Conservation (phyloP, 2,797 vertebrate species). For the Microhierax caerulescens region DNA sequence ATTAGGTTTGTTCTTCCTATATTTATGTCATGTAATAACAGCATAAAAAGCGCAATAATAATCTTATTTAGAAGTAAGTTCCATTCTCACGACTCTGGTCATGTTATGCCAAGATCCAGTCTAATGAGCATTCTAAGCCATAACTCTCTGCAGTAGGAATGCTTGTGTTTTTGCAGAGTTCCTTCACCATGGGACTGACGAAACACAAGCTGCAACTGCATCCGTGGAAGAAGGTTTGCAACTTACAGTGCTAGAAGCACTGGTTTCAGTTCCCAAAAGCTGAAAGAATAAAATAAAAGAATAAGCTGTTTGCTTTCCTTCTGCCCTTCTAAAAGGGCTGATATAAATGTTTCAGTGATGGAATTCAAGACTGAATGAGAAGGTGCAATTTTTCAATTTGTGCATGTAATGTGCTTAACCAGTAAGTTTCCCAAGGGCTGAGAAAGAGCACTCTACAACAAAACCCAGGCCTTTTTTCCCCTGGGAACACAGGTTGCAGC, state of each 20-base stretch:
- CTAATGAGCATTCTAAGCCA: neutral
- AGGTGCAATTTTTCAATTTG: neutral
- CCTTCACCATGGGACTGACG: neutral
- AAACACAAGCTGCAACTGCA: neutral
- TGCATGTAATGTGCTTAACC: neutral
- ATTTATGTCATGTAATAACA: neutral
- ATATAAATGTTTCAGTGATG: neutral
- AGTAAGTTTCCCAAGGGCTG: neutral
- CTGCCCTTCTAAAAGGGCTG: neutral
- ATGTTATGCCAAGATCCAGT: neutral
- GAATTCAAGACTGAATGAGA: neutral
- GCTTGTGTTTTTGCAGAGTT: slow-evolving; percentile 5
- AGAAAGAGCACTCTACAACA: neutral
- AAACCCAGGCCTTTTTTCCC: neutral
- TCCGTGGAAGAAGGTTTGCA: slow-evolving; percentile 51
- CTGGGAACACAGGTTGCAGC: neutral
- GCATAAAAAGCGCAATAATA: neutral
- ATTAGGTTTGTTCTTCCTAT: neutral
- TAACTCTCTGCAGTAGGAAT: neutral
- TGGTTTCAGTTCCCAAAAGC: neutral
- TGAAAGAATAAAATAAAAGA: neutral
- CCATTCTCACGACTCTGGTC: neutral
- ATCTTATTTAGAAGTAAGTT: neutral
- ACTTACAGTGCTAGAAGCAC: neutral
- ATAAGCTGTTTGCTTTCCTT: neutral